A percentile compares a stretch with the other conserved stretches of the same genome.
Conservation (phyloP, 2,888 invertebrate species). For the Amphipyra berbera region DNA sequence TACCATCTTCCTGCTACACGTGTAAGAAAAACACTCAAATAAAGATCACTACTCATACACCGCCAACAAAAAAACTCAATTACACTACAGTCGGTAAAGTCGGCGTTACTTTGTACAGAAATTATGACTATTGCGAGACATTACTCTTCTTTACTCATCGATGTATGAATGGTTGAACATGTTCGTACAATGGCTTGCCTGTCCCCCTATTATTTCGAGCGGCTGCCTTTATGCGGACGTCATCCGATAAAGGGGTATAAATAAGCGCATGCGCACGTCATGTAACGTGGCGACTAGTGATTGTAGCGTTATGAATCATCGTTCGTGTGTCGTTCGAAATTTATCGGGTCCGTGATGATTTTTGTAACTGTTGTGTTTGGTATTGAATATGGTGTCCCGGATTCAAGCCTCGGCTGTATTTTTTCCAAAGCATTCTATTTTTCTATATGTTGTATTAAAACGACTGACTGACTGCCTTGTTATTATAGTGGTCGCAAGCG, state of each 20-base stretch:
- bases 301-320: slow-evolving; percentile 61
- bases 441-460: no score
- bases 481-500: no score
- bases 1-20: no score
- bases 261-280: slow-evolving; percentile 78
- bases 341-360: slow-evolving; percentile 58
- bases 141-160: slow-evolving; percentile 77
- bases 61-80: slow-evolving; percentile 52
- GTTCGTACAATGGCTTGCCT: slow-evolving; percentile 75
- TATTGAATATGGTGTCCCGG: slow-evolving; percentile 11
- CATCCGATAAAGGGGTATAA: slow-evolving; percentile 78
- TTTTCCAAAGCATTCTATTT: no score
- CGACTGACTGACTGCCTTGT: no score
- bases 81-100: slow-evolving; percentile 49
- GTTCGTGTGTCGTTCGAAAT: slow-evolving; percentile 58
- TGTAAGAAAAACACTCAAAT: not conserved
- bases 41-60: slow-evolving; percentile 5
- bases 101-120: slow-evolving; percentile 67
- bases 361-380: slow-evolving; percentile 44
- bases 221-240: slow-evolving; percentile 77
- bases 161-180: slow-evolving; percentile 78
- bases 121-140: slow-evolving; percentile 77
- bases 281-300: slow-evolving; percentile 71
- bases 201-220: slow-evolving; percentile 82
- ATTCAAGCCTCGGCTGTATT: slow-evolving; percentile 5